These are phyloP conservation scores for Trigoniulus corallinus DNA, from an alignment of 1,140 invertebrate genomes.

Conservation along the genomic window DNA sequence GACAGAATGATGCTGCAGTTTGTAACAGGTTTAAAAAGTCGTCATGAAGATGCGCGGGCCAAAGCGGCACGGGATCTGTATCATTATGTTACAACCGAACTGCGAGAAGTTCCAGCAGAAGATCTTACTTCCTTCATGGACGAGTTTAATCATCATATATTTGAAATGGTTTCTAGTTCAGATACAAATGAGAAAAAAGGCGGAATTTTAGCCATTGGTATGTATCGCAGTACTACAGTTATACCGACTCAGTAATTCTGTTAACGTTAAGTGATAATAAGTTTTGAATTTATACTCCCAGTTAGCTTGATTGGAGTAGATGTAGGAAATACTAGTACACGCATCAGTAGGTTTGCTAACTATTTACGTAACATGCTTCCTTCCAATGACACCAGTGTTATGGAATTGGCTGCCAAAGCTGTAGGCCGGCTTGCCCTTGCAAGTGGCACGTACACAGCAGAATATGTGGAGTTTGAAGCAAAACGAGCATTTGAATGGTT, in stretches of 20 bases:
- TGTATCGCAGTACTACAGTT: background rate
- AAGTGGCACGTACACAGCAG: constrained; percentile 80
- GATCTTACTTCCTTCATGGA: constrained; percentile 80
- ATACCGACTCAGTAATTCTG: background rate
- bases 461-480: constrained; percentile 93
- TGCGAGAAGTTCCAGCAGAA: constrained; percentile 78
- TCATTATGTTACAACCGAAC: constrained; percentile 73
- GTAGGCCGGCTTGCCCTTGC: constrained; percentile 77
- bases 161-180: constrained; percentile 82
- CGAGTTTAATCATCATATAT: constrained; percentile 88
- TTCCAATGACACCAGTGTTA: constrained; percentile 75
- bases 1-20: constrained; percentile 52
- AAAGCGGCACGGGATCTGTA: constrained; percentile 75
- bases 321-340: constrained; percentile 73
- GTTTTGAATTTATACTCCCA: constrained; percentile 29
- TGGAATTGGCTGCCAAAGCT: constrained; percentile 90
- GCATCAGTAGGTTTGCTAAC: constrained; percentile 82
- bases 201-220: constrained; percentile 82
- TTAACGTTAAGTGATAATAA: background rate
- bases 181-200: constrained; percentile 92
- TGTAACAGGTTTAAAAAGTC: constrained; percentile 70
- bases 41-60: constrained; percentile 61
- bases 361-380: constrained; percentile 77
- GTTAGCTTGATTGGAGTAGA: constrained; percentile 83
- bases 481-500: constrained; percentile 89